Percentiles rank a stretch among this genome's conserved stretches.
Conservation (phyloP, 2,888 invertebrate genomes). For the Fragum sueziense region DNA sequence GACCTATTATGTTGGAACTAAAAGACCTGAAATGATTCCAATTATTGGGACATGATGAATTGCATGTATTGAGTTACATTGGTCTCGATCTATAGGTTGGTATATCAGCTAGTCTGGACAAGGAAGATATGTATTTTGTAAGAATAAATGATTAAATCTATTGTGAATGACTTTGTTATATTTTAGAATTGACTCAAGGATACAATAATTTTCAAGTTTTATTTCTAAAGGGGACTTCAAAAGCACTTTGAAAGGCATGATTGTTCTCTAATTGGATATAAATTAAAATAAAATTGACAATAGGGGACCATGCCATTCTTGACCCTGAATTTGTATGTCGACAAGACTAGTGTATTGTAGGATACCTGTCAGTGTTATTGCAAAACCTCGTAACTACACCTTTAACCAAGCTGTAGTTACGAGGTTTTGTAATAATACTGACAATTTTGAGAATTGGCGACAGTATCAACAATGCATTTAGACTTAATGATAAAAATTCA, state of each 20-base stretch:
- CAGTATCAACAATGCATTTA: conserved; percentile 10
- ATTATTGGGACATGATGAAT: too few species aligned
- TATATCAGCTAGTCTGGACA: too few species aligned
- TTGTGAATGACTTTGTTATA: not conserved
- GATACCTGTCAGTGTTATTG: too few species aligned
- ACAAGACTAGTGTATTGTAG: conserved; percentile 11
- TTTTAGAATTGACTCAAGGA: not conserved
- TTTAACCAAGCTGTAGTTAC: too few species aligned
- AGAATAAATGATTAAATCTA: conserved; percentile 6
- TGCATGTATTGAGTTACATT: too few species aligned
- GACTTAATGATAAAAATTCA: not conserved
- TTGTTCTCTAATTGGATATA: conserved; percentile 21
- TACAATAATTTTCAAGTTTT: conserved; percentile 8
- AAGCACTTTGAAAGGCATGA: conserved; percentile 10
- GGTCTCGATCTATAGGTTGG: too few species aligned
- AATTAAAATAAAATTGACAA: conserved; percentile 19
- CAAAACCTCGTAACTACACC: too few species aligned
- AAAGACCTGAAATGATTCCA: too few species aligned
- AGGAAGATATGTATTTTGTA: too few species aligned
- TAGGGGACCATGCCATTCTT: conserved; percentile 14
- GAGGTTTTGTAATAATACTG: too few species aligned
- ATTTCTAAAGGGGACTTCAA: conserved; percentile 12
- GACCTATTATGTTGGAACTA: too few species aligned
- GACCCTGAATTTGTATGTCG: conserved; percentile 16
- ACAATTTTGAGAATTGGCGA: conserved; percentile 7